Evolutionary conservation across 2,797 vertebrate genomes (phyloP).

Genomic region (Sebastes miniatus): DNA sequence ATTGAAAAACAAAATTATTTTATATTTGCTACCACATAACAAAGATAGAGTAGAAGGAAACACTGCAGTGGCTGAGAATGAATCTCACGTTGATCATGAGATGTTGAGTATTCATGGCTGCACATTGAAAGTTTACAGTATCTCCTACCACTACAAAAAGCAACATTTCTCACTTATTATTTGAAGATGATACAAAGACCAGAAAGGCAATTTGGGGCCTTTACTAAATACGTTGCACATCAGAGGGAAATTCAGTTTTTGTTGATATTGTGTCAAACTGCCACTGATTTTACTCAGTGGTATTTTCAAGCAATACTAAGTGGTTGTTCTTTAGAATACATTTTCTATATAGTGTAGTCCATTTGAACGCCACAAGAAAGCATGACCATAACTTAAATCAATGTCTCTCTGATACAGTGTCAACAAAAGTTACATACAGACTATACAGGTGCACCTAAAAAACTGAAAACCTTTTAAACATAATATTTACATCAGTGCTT

Average conservation of each 20-base stretch:
- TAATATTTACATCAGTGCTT: not conserved
- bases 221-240: not conserved
- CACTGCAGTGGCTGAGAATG: not conserved
- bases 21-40: not conserved
- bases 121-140: not conserved
- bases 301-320: not conserved
- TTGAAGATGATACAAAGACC: accelerated
- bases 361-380: not conserved
- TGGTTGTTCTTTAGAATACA: not conserved
- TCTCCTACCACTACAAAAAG: not conserved
- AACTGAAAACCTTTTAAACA: not conserved
- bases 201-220: not conserved
- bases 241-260: no score
- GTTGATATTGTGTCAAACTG: no score
- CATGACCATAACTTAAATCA: not conserved
- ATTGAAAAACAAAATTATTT: not conserved
- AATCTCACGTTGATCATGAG: not conserved
- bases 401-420: no score
- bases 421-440: not conserved
- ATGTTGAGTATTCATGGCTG: not conserved
- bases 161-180: not conserved
- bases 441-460: not conserved
- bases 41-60: not conserved
- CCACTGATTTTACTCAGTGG: not conserved
- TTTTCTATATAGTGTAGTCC: not conserved